A percentile compares a stretch with the other conserved stretches of the same genome.
Conservation (phyloP, 2,888 invertebrate genomes). For the Malacosoma neustria region DNA sequence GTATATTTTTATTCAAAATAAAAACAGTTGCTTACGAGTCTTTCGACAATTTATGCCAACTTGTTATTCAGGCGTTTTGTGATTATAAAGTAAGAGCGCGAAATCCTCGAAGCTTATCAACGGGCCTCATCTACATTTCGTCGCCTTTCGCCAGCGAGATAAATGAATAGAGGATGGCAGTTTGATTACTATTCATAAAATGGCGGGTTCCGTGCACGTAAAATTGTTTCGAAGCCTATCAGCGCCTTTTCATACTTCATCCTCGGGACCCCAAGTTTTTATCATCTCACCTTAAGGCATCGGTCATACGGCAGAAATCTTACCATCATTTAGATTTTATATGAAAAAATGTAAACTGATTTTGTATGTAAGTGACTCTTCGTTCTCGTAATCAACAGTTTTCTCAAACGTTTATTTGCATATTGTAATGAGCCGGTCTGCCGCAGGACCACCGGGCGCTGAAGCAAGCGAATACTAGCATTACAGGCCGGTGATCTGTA, state of each 20-base stretch:
- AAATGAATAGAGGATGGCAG: conserved; percentile 44
- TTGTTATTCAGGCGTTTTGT: conserved; percentile 19
- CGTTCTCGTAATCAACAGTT: too few relatives aligned
- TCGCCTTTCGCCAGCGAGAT: conserved; percentile 40
- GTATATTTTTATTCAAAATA: conserved; percentile 1
- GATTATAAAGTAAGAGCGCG: conserved; percentile 43
- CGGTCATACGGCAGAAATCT: too few relatives aligned
- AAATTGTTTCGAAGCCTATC: conserved; percentile 33
- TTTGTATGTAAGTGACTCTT: too few relatives aligned
- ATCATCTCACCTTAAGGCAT: not conserved
- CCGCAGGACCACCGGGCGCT: too few relatives aligned
- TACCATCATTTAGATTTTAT: too few relatives aligned
- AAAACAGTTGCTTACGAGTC: conserved; percentile 5
- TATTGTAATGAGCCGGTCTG: too few relatives aligned
- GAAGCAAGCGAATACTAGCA: too few relatives aligned
- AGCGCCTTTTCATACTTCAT: conserved; percentile 6
- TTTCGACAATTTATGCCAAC: conserved; percentile 20
- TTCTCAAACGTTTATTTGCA: too few relatives aligned
- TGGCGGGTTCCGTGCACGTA: conserved; percentile 36
- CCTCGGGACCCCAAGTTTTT: not conserved
- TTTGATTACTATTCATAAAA: conserved; percentile 62
- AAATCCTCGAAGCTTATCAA: conserved; percentile 45
- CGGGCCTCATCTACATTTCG: conserved; percentile 57
- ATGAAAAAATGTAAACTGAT: too few relatives aligned
- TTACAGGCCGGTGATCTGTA: too few relatives aligned